Evolutionary conservation across 2,797 vertebrate genomes (phyloP).

Genomic region (Psittacula derbiana): DNA sequence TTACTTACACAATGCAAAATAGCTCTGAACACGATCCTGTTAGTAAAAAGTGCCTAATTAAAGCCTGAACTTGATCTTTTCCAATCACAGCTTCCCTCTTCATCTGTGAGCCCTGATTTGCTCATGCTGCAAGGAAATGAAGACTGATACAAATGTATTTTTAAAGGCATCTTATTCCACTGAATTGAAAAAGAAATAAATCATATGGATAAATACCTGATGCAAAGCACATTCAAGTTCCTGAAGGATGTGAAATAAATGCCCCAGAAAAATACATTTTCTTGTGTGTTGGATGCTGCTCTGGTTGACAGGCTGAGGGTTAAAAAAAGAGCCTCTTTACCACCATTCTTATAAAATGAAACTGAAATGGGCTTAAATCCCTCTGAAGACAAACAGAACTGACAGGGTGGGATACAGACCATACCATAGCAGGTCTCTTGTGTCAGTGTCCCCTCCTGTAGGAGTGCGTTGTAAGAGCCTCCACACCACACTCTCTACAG

Average conservation of each 20-base stretch:
- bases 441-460: not conserved
- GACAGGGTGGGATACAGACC: not conserved
- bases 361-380: not conserved
- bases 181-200: not conserved
- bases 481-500: not conserved
- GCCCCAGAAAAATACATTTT: not conserved
- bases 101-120: not conserved
- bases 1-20: slow-evolving; percentile 1
- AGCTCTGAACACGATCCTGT: not conserved
- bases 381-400: not conserved
- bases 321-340: not conserved
- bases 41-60: not conserved
- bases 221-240: not conserved
- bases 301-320: not conserved
- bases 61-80: not conserved
- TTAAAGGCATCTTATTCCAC: not conserved
- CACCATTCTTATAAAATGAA: not conserved
- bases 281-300: not conserved
- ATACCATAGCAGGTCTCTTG: not conserved
- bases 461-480: not conserved
- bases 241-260: not conserved
- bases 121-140: not conserved
- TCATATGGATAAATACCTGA: not conserved
- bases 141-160: not conserved
- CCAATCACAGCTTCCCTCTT: not conserved